Percentiles rank a stretch among this genome's conserved stretches.
phyloP scores from a whole-genome alignment of 2,113 vertebrate genomes.

The Benthochromis sp. region DNA sequence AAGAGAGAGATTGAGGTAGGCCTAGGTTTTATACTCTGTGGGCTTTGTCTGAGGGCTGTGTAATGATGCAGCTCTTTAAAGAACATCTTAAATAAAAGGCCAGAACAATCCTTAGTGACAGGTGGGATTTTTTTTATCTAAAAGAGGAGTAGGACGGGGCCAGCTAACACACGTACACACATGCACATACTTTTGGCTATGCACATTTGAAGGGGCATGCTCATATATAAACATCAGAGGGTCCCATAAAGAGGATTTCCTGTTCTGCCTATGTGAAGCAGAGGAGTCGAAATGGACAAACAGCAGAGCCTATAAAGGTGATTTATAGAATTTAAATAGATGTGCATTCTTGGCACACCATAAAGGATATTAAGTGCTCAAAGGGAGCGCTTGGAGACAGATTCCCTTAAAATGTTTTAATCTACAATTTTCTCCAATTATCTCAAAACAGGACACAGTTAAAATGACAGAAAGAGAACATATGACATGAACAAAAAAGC shows the following conservation, averaged over 20 bases:
- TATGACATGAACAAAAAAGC: slow-evolving; percentile 13
- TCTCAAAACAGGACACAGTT: background rate
- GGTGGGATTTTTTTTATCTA: slow-evolving; percentile 65
- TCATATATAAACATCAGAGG: slow-evolving; percentile 32
- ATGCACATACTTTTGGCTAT: background rate
- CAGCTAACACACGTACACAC: background rate
- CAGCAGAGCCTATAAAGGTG: slow-evolving; percentile 67
- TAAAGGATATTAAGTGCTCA: slow-evolving; percentile 65
- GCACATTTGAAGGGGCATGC: slow-evolving; percentile 3
- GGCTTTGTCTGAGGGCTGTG: slow-evolving; percentile 46
- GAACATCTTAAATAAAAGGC: slow-evolving; percentile 60
- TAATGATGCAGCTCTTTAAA: slow-evolving; percentile 59
- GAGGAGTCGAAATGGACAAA: slow-evolving; percentile 62
- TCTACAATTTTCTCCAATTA: slow-evolving; percentile 38
- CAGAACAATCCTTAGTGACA: slow-evolving; percentile 60
- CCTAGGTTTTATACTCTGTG: slow-evolving; percentile 43
- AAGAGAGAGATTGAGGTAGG: slow-evolving; percentile 42
- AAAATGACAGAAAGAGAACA: background rate
- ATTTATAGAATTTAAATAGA: slow-evolving; percentile 74
- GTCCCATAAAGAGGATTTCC: slow-evolving; percentile 55
- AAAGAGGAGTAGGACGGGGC: slow-evolving; percentile 39
- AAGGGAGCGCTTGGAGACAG: slow-evolving; percentile 53
- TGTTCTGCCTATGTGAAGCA: slow-evolving; percentile 52
- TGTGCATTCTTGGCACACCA: slow-evolving; percentile 64
- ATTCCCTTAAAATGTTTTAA: slow-evolving; percentile 67